phyloP scores from a whole-genome alignment of 2,888 invertebrate genomes.

The Tetanocera ferruginea region DNA sequence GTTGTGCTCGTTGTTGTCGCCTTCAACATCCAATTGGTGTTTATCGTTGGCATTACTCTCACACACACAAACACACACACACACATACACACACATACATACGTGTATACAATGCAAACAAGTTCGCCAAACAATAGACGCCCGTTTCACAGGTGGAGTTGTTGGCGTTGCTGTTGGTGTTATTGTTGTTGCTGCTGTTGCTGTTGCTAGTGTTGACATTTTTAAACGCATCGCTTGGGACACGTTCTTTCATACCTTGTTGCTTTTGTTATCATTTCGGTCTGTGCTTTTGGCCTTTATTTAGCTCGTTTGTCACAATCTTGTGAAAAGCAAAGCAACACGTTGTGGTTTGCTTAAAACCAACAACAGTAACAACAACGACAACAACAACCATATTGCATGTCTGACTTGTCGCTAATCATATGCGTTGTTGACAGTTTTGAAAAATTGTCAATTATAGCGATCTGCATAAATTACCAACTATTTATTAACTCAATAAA shows the following conservation, averaged over 20 bases:
- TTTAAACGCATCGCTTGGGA: constrained; percentile 10
- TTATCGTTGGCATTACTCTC: background rate
- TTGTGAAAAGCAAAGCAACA: background rate
- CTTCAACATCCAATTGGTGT: constrained; percentile 29
- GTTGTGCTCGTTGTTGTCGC: constrained; percentile 29
- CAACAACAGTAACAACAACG: constrained; percentile 10
- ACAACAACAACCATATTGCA: constrained; percentile 35
- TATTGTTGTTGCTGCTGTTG: constrained; percentile 22
- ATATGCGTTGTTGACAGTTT: constrained; percentile 34
- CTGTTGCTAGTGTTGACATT: constrained; percentile 27
- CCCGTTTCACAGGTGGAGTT: constrained; percentile 52
- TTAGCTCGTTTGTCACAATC: background rate
- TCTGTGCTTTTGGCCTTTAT: background rate
- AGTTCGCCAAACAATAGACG: constrained; percentile 16
- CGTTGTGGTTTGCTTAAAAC: constrained; percentile 6
- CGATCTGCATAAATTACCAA: constrained; percentile 22
- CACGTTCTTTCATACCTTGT: constrained; percentile 13
- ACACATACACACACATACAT: background rate
- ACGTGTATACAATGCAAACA: background rate
- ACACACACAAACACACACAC: background rate
- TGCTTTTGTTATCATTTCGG: background rate
- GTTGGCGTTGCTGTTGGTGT: background rate
- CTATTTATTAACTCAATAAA: background rate
- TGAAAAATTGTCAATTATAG: constrained; percentile 25
- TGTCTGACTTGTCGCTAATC: constrained; percentile 28